Percentiles rank a stretch among this genome's conserved stretches.
phyloP scores from a whole-genome alignment of 2,888 invertebrate species.

The Eupelmus urozonus region DNA sequence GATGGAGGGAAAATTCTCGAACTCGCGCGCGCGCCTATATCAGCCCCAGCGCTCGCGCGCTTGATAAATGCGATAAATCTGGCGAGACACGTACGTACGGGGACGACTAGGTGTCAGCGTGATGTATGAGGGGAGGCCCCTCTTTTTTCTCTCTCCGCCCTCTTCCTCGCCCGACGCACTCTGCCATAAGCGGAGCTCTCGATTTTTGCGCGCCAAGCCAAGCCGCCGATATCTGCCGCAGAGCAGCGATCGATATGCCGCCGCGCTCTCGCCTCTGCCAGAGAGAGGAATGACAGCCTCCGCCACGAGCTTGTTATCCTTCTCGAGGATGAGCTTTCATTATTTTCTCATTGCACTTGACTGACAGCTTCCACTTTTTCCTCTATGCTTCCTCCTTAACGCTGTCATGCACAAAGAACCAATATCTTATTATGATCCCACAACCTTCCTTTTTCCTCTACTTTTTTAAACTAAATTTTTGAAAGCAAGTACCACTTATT shows the following conservation, averaged over 20 bases:
- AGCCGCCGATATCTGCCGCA: constrained; percentile 5
- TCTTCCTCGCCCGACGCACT: constrained; percentile 32
- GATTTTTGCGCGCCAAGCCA: constrained; percentile 15
- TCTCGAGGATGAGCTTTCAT: neutral
- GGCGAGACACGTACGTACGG: constrained; percentile 66
- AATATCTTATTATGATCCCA: no score
- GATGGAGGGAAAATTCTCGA: constrained; percentile 29
- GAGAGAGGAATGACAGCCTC: neutral
- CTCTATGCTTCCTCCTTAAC: no score
- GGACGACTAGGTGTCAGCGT: constrained; percentile 71
- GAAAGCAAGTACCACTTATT: no score
- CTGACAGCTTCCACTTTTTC: neutral
- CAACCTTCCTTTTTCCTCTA: no score
- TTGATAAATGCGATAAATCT: constrained; percentile 74
- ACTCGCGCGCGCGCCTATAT: neutral
- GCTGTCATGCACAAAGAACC: no score
- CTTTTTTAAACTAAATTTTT: no score
- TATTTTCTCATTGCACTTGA: constrained; percentile 5
- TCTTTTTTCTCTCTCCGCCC: constrained; percentile 57
- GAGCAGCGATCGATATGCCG: no score
- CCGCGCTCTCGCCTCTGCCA: no score
- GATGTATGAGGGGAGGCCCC: constrained; percentile 70
- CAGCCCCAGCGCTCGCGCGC: constrained; percentile 56
- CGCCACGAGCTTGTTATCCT: constrained; percentile 18
- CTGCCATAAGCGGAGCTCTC: neutral